Evolutionary conservation across 2,888 invertebrate species (phyloP).

Genomic region (Trachelus iudaicus): DNA sequence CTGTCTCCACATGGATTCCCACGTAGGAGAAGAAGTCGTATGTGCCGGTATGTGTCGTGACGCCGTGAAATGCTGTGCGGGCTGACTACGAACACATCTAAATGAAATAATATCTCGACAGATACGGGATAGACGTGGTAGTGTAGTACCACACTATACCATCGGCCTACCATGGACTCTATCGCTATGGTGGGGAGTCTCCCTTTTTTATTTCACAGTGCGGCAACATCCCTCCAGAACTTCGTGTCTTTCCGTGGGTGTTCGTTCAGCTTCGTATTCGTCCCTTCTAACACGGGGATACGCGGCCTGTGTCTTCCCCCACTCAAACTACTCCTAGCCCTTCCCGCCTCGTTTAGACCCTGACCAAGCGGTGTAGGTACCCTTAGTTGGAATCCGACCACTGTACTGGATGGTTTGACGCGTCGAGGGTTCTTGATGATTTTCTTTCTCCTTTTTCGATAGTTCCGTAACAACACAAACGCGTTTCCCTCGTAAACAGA

Average conservation of each 20-base stretch:
- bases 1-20: background rate
- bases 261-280: slow-evolving; percentile 7
- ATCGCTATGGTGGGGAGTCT: slow-evolving; percentile 18
- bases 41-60: background rate
- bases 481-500: background rate
- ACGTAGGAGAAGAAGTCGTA: background rate
- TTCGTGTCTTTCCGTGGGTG: slow-evolving; percentile 26
- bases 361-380: slow-evolving; percentile 8
- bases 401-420: slow-evolving; percentile 25
- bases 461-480: slow-evolving; percentile 3
- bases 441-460: slow-evolving; percentile 10
- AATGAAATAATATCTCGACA: background rate
- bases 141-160: background rate
- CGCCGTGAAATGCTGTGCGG: background rate
- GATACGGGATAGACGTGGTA: background rate
- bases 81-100: background rate
- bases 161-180: background rate
- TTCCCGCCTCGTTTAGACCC: background rate
- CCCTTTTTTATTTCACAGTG: slow-evolving; percentile 23
- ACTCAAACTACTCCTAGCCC: background rate
- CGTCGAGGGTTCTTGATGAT: slow-evolving; percentile 18
- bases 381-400: slow-evolving; percentile 36
- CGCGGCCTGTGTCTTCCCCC: background rate
- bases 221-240: slow-evolving; percentile 31
- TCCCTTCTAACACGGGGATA: background rate